Percentiles rank a stretch among this genome's conserved stretches.
phyloP scores from a whole-genome alignment of 2,888 invertebrate genomes.

The Drosophila merina region DNA sequence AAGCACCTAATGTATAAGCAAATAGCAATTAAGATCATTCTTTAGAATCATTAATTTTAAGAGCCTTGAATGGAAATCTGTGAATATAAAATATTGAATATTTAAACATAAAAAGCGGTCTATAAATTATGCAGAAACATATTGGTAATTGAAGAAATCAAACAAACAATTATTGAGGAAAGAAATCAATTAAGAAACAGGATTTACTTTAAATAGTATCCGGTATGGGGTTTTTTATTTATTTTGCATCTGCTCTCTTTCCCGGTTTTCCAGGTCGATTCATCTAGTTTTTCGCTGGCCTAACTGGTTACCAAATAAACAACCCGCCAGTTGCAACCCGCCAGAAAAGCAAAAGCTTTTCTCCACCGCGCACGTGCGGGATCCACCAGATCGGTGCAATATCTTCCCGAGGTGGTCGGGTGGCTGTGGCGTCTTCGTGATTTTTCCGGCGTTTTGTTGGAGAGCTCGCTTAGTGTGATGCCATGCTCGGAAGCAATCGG shows the following conservation, averaged over 20 bases:
- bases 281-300: background rate
- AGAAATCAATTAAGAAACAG: conserved; percentile 2
- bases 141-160: background rate
- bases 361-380: conserved; percentile 31
- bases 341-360: conserved; percentile 14
- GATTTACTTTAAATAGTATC: conserved; percentile 1
- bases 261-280: conserved; percentile 3
- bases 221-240: conserved; percentile 1
- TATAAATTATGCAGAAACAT: background rate
- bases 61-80: background rate
- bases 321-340: background rate
- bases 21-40: background rate
- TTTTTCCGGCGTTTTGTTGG: conserved; percentile 44
- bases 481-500: conserved; percentile 53
- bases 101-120: background rate
- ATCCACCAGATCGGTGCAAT: conserved; percentile 19
- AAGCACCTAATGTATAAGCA: too few relatives aligned
- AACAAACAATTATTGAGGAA: conserved; percentile 3
- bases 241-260: conserved; percentile 13
- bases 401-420: conserved; percentile 18
- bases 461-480: conserved; percentile 57
- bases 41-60: background rate
- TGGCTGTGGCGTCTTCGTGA: conserved; percentile 23
- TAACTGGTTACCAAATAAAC: conserved; percentile 7
- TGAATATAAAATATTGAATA: background rate